Evolutionary conservation across 2,797 vertebrate species (phyloP).

Genomic region (Pseudochromis fuscus): DNA sequence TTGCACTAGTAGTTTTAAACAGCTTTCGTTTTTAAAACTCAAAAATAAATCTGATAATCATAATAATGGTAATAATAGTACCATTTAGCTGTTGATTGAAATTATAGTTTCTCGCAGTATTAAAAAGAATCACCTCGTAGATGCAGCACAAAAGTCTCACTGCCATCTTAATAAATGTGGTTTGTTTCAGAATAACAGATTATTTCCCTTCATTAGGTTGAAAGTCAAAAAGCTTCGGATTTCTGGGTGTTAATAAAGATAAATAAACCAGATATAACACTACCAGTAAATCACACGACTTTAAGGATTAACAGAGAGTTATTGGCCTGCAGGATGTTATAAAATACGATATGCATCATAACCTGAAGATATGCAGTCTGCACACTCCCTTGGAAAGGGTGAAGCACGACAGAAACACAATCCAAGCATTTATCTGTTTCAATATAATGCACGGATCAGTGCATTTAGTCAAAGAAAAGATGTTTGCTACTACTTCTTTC

Average conservation of each 20-base stretch:
- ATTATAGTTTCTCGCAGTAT: no score
- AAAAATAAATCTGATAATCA: background rate
- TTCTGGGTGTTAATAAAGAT: background rate
- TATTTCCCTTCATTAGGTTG: no score
- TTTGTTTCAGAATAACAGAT: background rate
- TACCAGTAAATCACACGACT: no score
- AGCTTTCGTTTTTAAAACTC: no score
- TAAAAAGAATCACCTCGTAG: no score
- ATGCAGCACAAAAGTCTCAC: background rate
- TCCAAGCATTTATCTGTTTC: no score
- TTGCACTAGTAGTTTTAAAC: no score
- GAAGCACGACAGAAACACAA: background rate
- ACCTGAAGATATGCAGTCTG: background rate
- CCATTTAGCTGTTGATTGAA: no score
- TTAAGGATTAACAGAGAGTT: background rate
- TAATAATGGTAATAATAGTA: background rate
- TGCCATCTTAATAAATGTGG: background rate
- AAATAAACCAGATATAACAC: background rate
- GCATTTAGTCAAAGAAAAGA: background rate
- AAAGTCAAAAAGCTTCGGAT: background rate
- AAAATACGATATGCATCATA: background rate
- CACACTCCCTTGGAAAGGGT: background rate
- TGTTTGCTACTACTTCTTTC: background rate
- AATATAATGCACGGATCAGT: no score
- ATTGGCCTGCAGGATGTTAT: background rate